Evolutionary conservation across 2,113 vertebrate species (phyloP).

Genomic region (Rynchops niger): DNA sequence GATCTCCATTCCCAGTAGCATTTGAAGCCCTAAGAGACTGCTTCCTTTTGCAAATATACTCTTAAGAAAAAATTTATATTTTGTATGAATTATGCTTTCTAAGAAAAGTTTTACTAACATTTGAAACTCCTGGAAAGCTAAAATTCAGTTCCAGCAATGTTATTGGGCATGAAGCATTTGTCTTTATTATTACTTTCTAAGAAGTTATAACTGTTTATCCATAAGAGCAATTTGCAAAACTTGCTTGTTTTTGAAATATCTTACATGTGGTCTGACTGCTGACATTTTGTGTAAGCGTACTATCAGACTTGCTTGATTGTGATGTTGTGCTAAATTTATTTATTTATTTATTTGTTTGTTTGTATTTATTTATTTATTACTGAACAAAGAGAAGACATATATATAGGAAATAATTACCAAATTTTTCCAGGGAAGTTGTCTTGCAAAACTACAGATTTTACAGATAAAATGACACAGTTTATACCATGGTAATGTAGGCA

Average conservation of each 20-base stretch:
- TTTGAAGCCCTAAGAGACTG: not conserved
- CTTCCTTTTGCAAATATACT: not conserved
- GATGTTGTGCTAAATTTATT: not conserved
- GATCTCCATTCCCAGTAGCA: not conserved
- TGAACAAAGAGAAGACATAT: not conserved
- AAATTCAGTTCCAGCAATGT: slow-evolving; percentile 15
- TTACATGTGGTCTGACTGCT: not conserved
- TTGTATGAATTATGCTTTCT: slow-evolving; percentile 20
- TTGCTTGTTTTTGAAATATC: slow-evolving; percentile 2
- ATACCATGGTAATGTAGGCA: not conserved
- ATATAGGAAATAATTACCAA: not conserved
- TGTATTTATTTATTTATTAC: not conserved
- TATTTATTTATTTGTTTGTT: not conserved
- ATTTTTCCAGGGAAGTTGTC: not conserved
- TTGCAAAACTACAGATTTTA: not conserved
- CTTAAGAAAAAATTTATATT: slow-evolving; percentile 25
- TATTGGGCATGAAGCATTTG: not conserved
- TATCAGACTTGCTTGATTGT: not conserved
- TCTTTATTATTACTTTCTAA: slow-evolving; percentile 24
- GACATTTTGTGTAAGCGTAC: not conserved
- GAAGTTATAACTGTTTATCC: not conserved
- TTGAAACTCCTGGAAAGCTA: slow-evolving; percentile 20
- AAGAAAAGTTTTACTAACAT: not conserved
- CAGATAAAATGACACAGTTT: not conserved
- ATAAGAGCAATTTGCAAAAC: not conserved